Base-by-base conservation (phyloP, 2,888 invertebrate genomes). In the Nephrotoma guestfalica region DNA sequence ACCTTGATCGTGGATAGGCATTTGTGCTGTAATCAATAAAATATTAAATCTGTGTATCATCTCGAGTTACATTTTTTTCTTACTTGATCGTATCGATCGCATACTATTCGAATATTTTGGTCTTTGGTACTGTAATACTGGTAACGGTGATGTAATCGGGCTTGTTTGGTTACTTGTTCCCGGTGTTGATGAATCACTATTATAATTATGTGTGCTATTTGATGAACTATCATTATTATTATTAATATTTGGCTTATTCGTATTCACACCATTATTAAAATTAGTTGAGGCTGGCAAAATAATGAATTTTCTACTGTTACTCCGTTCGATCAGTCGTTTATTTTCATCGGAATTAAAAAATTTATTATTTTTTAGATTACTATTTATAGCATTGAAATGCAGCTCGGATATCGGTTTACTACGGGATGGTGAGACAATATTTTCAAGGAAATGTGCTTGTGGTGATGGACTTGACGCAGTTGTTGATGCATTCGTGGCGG, bases 1-100 rank as follows among this genome's bases (percentile, higher is more conserved):
- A 89, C 87, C 86, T 57, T 87, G 86, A 40, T 87, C 87, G 86
- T 88, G 88, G 30, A 18, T 41, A 83, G 87, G 71, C 41, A 83
- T 30, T 47, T 88, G 86, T 43, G 87, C 87, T 87, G 86, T 43
- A 51, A 84, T 51, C 3, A 41, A 86, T 11, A 47, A 86, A 86
- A 86, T 7, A 43, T 47, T 86, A 13, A 15, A 18, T 86, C 15
- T 45, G 9, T 40, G 7, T 3, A 47, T 3, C 47, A 15, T 40
- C 30, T 9, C 9, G 1, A 57, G 6, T 18, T 30, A 30, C 15
- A 6, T 57, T 57, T 57, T 57, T 57, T 18, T 30, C 41, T 41
- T 84, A 84, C 84, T 0, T 85, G 85, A 85, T 15, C 85, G 41
- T 43, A 85, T 43, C 41, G 85, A 85, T 85, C 85, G 41, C 85